Evolutionary conservation across 2,113 vertebrate species (phyloP).

Genomic region (Neolamprologus fasciatus): DNA sequence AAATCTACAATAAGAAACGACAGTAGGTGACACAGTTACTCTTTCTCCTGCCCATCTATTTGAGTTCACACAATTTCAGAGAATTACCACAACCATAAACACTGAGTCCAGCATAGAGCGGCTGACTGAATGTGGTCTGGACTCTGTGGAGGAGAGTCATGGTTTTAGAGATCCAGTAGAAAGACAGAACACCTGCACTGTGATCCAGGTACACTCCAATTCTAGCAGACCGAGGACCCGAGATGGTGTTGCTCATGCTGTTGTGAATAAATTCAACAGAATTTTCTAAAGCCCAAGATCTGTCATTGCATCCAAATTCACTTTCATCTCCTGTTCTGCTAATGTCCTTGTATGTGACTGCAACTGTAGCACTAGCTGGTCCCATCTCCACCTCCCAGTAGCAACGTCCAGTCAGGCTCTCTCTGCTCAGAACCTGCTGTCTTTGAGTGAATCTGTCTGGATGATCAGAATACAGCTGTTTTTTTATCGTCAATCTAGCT

Average conservation of each 20-base stretch:
- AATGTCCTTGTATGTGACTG: background rate
- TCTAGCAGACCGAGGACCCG: background rate
- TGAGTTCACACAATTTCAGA: background rate
- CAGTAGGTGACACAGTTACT: background rate
- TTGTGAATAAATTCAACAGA: background rate
- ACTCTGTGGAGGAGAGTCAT: background rate
- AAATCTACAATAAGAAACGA: background rate
- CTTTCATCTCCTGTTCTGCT: background rate
- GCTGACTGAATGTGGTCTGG: background rate
- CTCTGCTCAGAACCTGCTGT: background rate
- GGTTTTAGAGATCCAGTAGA: background rate
- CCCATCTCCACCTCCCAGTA: background rate
- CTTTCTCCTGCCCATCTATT: background rate
- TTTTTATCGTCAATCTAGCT: background rate
- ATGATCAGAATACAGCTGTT: background rate
- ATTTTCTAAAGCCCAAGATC: background rate
- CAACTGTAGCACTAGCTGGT: background rate
- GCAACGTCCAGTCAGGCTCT: background rate
- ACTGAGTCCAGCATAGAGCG: background rate
- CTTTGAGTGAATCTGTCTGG: background rate
- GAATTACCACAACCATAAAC: background rate
- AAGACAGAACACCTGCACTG: background rate
- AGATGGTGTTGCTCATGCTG: background rate
- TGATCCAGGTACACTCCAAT: background rate
- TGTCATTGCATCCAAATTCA: background rate